These are phyloP conservation scores for Lycaon pictus DNA, from an alignment of 2,113 vertebrate genomes.

Conservation along the genomic window DNA sequence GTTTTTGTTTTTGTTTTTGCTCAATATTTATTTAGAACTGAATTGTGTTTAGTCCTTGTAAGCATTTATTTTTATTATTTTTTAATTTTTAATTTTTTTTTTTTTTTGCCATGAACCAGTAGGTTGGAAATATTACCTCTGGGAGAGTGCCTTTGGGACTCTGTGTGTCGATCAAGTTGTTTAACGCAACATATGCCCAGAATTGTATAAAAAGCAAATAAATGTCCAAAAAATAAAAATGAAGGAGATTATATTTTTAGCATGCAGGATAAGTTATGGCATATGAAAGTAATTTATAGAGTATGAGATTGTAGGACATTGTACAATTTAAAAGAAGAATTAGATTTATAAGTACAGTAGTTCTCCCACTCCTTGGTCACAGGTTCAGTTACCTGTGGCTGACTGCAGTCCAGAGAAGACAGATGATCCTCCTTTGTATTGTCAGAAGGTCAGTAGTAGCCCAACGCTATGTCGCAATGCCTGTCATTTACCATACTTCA, in stretches of 20 bases:
- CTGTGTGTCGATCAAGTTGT: constrained; percentile 43
- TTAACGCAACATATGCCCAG: not conserved
- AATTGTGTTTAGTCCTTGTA: constrained; percentile 24
- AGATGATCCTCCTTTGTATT: not conserved
- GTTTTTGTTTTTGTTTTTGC: not conserved
- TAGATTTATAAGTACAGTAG: not conserved
- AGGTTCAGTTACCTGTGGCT: not conserved
- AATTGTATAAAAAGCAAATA: constrained; percentile 57
- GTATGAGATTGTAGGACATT: not conserved
- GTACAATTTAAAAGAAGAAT: not conserved
- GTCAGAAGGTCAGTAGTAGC: not conserved
- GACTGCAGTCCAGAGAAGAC: no score
- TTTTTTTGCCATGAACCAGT: constrained; percentile 30
- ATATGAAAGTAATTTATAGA: constrained; percentile 48
- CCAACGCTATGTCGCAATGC: not conserved
- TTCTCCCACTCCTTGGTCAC: not conserved
- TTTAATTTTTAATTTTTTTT: not conserved
- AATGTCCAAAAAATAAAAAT: constrained; percentile 34
- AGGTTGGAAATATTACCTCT: constrained; percentile 31
- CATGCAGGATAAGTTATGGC: not conserved
- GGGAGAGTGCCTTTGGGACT: not conserved
- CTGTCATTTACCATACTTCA: not conserved
- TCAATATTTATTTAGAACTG: constrained; percentile 12
- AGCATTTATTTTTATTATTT: not conserved
- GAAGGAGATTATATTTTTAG: constrained; percentile 21